Evolutionary conservation across 2,113 vertebrate species (phyloP), one percentile per base, ranked within the genome.

Genomic region (Hymenochirus boettgeri): DNA sequence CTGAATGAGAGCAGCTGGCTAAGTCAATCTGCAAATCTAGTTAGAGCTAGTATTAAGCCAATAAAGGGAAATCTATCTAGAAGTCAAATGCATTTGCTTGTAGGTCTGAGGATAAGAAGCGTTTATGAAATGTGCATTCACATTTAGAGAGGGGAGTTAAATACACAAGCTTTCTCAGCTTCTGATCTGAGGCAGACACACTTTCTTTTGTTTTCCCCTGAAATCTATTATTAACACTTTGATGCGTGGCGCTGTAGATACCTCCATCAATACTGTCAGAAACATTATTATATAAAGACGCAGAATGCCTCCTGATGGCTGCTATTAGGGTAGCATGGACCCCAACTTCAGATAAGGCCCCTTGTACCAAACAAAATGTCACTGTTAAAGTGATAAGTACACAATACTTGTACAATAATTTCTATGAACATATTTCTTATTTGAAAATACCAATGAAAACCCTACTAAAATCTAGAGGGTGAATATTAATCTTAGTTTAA

Each of bases 11-110:
- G 75, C 75, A 73, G 75, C 74, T 75, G 77, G 72, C 74, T 79
- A 73, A 69, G 77, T 77, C 70, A 57, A 58, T 76, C 73, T 74
- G 63, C 57, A 26, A 64, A 72, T 65, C 70, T 74, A 46, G 42
- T 53, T 73, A 80, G 74, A 77, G 76, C 71, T 57, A 73, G 79
- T 79, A 75, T 76, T 75, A 82, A 65, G 78, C 76, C 72, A 72
- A 82, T 80, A 74, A 74, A 75, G 69, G 37, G 39, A 65, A 66
- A 65, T 48, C 54, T 65, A 65, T 65, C 53, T 65, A 47, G 56
- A 65, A 65, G 62, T 65, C 47, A 67, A 53, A 60, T 31, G 52
- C 62, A 46, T 57, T 57, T 21, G 39, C 56, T 67, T 59, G 46
- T 60, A 67, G 56, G 55, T 67, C 65, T 67, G 33, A 37, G 57